Evolutionary conservation across 1,140 invertebrate genomes (phyloP), one percentile per base, ranked within the genome.

Genomic region (Hirudo medicinalis): DNA sequence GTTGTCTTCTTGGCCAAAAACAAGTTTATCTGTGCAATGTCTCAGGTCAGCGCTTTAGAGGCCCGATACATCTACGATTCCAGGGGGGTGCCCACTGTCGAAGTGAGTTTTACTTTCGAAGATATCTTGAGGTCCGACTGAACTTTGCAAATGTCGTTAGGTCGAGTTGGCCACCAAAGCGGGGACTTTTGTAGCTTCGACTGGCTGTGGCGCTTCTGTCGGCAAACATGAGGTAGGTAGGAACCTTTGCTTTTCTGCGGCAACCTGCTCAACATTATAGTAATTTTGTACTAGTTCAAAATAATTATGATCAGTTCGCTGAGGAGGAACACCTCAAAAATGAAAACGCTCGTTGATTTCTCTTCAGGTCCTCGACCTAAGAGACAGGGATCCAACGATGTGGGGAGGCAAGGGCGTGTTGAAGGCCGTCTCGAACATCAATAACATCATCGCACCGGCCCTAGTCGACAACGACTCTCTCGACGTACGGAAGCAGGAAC

Each of bases 351-450:
- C 2, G 29, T 25, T 25, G 4, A 15, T 63, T 22, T 89, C 97
- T 72, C 90, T 98, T 81, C 95, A 99, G 84, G 96, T 96, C 76
- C 81, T 98, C 25, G 96, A 99, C 84, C 85, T 99, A 73, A 87
- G 96, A 76, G 96, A 99, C 80, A 88, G 89, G 76, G 90, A 92
- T 75, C 92, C 92, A 80, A 86, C 85, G 22, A 87, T 89, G 75
- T 97, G 96, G 80, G 90, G 92, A 82, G 95, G 94, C 76, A 99
- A 98, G 84, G 91, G 57, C 2, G 95, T 99, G 11, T 83, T 86
- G 36, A 95, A 92, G 79, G 95, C 95, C 70, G 89, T 98, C 55
- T 86, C 87, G 20, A 94, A 98, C 82, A 88, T 98, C 66, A 98
- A 97, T 79, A 84, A 86, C 0, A 85, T 87, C 67, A 90, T 97